Base-by-base conservation (phyloP, 2,797 vertebrate genomes). In the Simalia tracyae region DNA sequence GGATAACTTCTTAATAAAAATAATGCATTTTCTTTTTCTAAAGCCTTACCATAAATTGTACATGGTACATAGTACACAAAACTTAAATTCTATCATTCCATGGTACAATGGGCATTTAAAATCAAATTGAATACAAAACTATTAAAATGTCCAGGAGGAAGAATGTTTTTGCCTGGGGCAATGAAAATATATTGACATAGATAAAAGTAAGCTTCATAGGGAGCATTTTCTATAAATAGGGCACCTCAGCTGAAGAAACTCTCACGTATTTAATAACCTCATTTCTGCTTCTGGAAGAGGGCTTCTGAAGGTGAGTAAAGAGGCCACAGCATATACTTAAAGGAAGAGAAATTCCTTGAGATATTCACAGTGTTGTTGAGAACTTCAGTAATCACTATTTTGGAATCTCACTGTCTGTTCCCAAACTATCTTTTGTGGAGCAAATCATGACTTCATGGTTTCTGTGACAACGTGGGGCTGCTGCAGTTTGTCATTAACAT, bases 21-120 rank as follows among this genome's bases (percentile, higher is more conserved):
- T 0, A 26, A 68, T 87, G 12, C 60, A n/a, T n/a, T 94, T 91
- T 94, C 89, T 91, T 84, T 81, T 81, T 91, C 24, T 57, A 28
- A 50, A 86, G 50, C n/a, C 63, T 10, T 93, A 24, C 4, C 91
- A 10, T n/a, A 56, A 92, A 28, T 12, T n/a, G 2, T 64, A 3
- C 42, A 1, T 84, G n/a, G n/a, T 3, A 31, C 11, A 22, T 66
- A 5, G 1, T 42, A 3, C 22, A 64, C 22, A 54, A 6, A 24
- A 36, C 11, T 26, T 31, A 76, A 17, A 11, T 8, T 92, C 54
- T 81, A 7, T 54, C 46, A 63, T 57, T 81, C 11, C 15, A 46
- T 5, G 54, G 11, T 91, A 26, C 46, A 91, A 26, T 31, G 60
- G 28, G 31, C 17, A 42, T 46, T 91, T 36, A 76, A 76, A 81